Evolutionary conservation across 1,140 invertebrate genomes (phyloP).

Genomic region (Drosophila nigromelanica): DNA sequence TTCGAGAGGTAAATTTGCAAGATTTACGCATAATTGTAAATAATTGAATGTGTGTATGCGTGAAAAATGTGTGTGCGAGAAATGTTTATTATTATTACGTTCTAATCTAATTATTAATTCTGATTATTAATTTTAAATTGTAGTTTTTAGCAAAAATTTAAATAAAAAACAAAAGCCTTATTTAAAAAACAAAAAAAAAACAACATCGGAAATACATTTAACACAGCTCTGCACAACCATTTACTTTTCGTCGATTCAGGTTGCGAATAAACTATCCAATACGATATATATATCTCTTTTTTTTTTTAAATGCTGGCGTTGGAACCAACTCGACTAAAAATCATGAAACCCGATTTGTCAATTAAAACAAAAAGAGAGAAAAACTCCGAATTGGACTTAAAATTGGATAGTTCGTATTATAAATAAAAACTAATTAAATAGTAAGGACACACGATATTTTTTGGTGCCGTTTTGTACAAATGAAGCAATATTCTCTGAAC

Average conservation of each 20-base stretch:
- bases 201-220: conserved; percentile 11
- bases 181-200: conserved; percentile 67
- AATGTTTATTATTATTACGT: conserved; percentile 81
- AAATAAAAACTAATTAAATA: conserved; percentile 23
- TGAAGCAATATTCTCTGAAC: conserved; percentile 50
- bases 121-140: conserved; percentile 81
- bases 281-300: background rate
- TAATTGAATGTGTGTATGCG: conserved; percentile 66
- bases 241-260: conserved; percentile 45
- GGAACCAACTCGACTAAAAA: conserved; percentile 13
- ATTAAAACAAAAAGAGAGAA: conserved; percentile 33
- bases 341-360: conserved; percentile 43
- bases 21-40: conserved; percentile 43
- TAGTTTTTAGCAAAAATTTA: conserved; percentile 82
- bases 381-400: conserved; percentile 4
- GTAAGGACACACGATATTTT: conserved; percentile 35
- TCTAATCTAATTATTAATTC: conserved; percentile 77
- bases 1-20: conserved; percentile 49
- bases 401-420: conserved; percentile 17
- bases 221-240: conserved; percentile 33
- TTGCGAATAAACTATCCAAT: conserved; percentile 22
- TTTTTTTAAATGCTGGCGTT: background rate
- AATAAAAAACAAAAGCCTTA: conserved; percentile 78
- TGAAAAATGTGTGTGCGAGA: conserved; percentile 57
- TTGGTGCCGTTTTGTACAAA: conserved; percentile 55